A percentile compares a stretch with the other conserved stretches of the same genome.
Conservation (phyloP, 2,113 vertebrate genomes). For the Buteo buteo region DNA sequence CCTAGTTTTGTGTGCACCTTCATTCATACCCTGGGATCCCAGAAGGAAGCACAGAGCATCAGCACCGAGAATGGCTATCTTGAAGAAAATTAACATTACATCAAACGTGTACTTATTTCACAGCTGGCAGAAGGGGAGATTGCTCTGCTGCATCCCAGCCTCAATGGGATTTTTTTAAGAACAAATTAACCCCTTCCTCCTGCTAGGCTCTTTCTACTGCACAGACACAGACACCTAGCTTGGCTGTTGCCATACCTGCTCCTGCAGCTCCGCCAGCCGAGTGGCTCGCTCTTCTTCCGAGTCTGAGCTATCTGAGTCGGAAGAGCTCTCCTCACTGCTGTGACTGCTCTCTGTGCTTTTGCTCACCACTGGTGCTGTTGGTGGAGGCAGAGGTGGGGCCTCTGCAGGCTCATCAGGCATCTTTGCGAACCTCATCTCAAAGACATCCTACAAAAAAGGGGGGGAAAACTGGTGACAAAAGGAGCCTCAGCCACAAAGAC, state of each 20-base stretch:
- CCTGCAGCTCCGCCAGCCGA: conserved; percentile 84
- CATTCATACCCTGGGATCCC: neutral
- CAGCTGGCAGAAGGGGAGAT: neutral
- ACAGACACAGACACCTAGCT: rapidly evolving
- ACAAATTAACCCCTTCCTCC: neutral
- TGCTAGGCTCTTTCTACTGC: neutral
- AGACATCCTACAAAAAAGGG: conserved; percentile 78
- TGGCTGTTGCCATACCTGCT: conserved; percentile 75
- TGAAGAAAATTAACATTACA: rapidly evolving
- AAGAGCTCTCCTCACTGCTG: conserved; percentile 82
- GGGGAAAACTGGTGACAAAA: neutral
- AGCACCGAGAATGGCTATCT: rapidly evolving
- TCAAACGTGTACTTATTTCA: neutral
- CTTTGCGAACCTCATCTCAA: conserved; percentile 94
- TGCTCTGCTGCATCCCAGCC: neutral
- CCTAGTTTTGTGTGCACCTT: neutral
- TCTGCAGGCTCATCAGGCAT: conserved; percentile 88
- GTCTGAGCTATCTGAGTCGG: conserved; percentile 79
- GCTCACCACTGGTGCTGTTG: conserved; percentile 70
- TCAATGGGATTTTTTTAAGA: neutral
- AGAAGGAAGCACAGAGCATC: neutral
- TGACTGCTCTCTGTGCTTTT: conserved; percentile 84
- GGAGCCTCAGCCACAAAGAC: neutral
- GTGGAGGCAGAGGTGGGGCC: conserved; percentile 50
- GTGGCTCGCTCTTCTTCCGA: conserved; percentile 84